phyloP scores from a whole-genome alignment of 2,113 vertebrate genomes.

The Paramisgurnus dabryanus region DNA sequence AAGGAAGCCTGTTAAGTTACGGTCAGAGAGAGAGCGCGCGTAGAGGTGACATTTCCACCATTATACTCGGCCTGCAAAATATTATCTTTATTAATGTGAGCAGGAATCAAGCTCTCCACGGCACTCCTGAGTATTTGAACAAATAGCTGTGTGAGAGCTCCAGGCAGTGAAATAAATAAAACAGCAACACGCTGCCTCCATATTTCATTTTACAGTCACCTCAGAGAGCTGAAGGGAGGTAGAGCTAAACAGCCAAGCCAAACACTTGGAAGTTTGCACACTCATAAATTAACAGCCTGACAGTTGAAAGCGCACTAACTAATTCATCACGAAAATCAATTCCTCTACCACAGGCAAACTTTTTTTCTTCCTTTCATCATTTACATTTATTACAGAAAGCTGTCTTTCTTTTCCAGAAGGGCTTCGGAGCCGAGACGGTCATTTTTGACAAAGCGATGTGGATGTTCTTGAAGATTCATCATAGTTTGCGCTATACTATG shows the following conservation, averaged over 20 bases:
- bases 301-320: slow-evolving; percentile 79
- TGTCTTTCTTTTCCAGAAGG: slow-evolving; percentile 60
- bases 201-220: slow-evolving; percentile 75
- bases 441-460: slow-evolving; percentile 31
- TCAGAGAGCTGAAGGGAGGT: slow-evolving; percentile 70
- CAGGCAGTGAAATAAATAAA: slow-evolving; percentile 73
- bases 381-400: slow-evolving; percentile 72
- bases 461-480: slow-evolving; percentile 53
- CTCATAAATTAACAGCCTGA: slow-evolving; percentile 78
- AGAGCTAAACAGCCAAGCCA: slow-evolving; percentile 76
- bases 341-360: slow-evolving; percentile 28
- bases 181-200: slow-evolving; percentile 70
- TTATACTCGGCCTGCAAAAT: slow-evolving; percentile 75
- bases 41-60: slow-evolving; percentile 74
- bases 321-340: slow-evolving; percentile 74
- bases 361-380: slow-evolving; percentile 44
- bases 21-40: slow-evolving; percentile 61
- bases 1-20: slow-evolving; percentile 72
- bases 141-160: slow-evolving; percentile 73
- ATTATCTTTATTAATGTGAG: slow-evolving; percentile 82
- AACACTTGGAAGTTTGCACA: slow-evolving; percentile 78
- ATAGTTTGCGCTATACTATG: slow-evolving; percentile 6
- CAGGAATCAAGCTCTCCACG: slow-evolving; percentile 77
- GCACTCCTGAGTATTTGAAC: slow-evolving; percentile 77
- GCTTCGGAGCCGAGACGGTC: slow-evolving; percentile 51